Evolutionary conservation across 2,113 vertebrate genomes (phyloP).

Genomic region (Petromus typicus): DNA sequence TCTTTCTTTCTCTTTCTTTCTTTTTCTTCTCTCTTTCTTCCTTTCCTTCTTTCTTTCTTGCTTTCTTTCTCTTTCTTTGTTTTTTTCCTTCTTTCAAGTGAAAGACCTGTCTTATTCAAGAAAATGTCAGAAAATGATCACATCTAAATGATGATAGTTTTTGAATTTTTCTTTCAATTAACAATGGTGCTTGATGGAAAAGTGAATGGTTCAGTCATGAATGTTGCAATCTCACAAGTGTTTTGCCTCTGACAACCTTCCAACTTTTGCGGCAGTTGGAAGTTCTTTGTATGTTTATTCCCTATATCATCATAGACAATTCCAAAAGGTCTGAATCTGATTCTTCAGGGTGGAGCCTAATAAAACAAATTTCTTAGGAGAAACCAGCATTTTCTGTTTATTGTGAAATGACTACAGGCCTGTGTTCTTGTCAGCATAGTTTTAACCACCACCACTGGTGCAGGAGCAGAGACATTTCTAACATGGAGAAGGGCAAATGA

Average conservation of each 20-base stretch:
- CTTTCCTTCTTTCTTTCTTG: background rate
- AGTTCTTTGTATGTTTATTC: background rate
- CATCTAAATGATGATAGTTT: background rate
- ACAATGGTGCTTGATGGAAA: background rate
- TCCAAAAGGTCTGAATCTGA: background rate
- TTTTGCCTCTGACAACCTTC: background rate
- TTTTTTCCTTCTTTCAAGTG: background rate
- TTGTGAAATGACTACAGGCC: background rate
- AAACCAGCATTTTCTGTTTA: background rate
- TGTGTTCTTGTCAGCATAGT: accelerated
- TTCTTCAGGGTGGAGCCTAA: background rate
- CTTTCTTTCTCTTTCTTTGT: too few species aligned
- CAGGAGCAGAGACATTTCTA: background rate
- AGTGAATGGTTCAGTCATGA: background rate
- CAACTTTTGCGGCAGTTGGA: background rate
- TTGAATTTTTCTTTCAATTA: background rate
- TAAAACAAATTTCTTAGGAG: background rate
- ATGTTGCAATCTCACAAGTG: background rate
- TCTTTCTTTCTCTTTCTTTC: background rate
- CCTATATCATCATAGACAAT: background rate
- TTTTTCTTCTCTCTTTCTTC: background rate
- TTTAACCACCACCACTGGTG: background rate
- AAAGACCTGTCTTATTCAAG: background rate
- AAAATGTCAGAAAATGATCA: background rate
- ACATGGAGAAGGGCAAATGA: background rate